Percentiles rank a stretch among this genome's conserved stretches.
Evolutionary conservation across 2,113 vertebrate genomes (phyloP).

Genomic region (Thunnus maccoyii): DNA sequence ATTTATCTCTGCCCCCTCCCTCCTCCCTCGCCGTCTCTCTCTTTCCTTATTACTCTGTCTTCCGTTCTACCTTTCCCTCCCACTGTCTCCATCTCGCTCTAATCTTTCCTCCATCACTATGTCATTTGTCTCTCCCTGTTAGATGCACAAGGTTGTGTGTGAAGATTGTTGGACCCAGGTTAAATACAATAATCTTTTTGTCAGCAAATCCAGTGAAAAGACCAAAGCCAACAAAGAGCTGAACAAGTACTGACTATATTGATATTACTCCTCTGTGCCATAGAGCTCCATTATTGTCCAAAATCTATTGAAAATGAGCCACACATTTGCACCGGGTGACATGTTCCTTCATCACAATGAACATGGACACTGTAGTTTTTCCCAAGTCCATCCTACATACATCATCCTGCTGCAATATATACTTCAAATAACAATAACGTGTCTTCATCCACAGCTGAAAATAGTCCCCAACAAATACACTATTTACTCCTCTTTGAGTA

Average conservation of each 20-base stretch:
- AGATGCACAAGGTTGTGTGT: constrained; percentile 28
- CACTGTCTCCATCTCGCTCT: constrained; percentile 57
- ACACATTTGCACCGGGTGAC: not conserved
- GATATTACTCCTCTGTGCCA: not conserved
- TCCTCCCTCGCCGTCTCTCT: constrained; percentile 11
- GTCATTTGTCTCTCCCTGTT: constrained; percentile 52
- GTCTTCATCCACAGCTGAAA: constrained; percentile 17
- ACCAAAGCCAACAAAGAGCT: not conserved
- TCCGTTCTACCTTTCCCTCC: constrained; percentile 61
- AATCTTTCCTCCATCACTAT: constrained; percentile 59
- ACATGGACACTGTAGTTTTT: not conserved
- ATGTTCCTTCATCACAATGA: not conserved
- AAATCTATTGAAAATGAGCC: not conserved
- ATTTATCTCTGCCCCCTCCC: constrained; percentile 63
- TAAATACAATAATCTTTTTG: not conserved
- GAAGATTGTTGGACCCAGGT: not conserved
- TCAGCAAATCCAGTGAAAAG: not conserved
- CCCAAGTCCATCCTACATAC: not conserved
- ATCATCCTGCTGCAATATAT: too few species aligned
- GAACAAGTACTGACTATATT: not conserved
- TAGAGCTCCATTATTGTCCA: not conserved
- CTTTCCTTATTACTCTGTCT: constrained; percentile 61
- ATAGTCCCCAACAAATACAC: constrained; percentile 17
- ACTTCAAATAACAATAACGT: not conserved
- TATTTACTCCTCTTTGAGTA: not conserved